A percentile compares a stretch with the other conserved stretches of the same genome.
Conservation (phyloP, 2,113 vertebrate genomes). For the Clarias gariepinus region DNA sequence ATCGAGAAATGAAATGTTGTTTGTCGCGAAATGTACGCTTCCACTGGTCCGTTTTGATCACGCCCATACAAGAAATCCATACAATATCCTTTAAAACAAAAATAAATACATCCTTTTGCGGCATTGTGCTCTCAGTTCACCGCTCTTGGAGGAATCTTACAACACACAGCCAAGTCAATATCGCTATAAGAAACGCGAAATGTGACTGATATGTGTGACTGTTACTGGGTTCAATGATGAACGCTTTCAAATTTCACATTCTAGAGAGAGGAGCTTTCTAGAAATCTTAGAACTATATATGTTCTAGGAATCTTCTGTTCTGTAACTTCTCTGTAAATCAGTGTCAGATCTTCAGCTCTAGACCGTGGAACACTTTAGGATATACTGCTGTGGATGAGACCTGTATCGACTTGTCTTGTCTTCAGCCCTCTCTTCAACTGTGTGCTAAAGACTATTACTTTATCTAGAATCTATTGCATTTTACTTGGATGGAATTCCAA, state of each 20-base stretch:
- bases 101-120: too few relatives aligned
- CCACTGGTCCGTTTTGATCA: not conserved
- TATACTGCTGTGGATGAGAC: not conserved
- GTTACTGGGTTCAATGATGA: not conserved
- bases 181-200: not conserved
- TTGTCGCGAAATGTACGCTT: not conserved
- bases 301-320: not conserved
- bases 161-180: conserved; percentile 11
- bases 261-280: not conserved
- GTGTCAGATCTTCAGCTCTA: not conserved
- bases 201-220: not conserved
- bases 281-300: not conserved
- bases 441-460: not conserved
- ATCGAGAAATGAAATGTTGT: conserved; percentile 36
- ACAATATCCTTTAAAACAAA: not conserved
- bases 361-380: not conserved
- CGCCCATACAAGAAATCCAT: not conserved
- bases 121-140: too few relatives aligned
- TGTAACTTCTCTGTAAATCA: not conserved
- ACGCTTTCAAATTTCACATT: not conserved
- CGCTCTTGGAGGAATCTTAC: not conserved
- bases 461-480: not conserved
- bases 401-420: not conserved
- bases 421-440: not conserved
- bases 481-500: not conserved